phyloP scores from a whole-genome alignment of 1,140 invertebrate genomes.

The Pygmarrhopalites habei region DNA sequence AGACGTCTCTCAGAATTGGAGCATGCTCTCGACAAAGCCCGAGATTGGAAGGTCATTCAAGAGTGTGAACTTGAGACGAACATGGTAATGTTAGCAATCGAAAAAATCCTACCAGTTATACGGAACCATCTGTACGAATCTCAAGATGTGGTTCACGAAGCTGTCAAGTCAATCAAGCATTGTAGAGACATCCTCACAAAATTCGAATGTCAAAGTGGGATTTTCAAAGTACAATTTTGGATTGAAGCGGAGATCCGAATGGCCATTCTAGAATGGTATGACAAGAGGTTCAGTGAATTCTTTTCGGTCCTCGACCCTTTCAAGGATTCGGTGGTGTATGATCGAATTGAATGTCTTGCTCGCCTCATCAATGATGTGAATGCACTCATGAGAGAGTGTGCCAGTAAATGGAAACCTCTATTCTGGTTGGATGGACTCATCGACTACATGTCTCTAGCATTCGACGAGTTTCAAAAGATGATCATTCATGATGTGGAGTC shows the following conservation, averaged over 20 bases:
- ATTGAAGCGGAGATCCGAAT: conserved; percentile 21
- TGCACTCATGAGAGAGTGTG: conserved; percentile 7
- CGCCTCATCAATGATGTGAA: conserved; percentile 30
- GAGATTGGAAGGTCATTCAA: conserved; percentile 8
- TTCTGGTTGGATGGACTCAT: conserved; percentile 27
- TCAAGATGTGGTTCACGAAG: conserved; percentile 20
- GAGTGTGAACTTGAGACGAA: conserved; percentile 13
- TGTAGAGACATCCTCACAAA: conserved; percentile 24
- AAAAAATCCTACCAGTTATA: conserved; percentile 24
- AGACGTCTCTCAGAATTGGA: conserved; percentile 19
- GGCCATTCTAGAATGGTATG: conserved; percentile 34
- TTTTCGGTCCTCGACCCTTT: too few relatives aligned
- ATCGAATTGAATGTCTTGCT: too few relatives aligned
- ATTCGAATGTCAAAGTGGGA: neutral
- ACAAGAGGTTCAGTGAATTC: conserved; percentile 18
- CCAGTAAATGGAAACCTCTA: conserved; percentile 23
- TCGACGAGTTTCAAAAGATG: conserved; percentile 37
- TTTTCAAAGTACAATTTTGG: conserved; percentile 1
- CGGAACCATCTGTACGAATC: conserved; percentile 32
- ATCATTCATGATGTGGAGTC: conserved; percentile 33
- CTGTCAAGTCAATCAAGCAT: conserved; percentile 26
- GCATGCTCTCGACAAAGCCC: neutral
- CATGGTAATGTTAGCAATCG: conserved; percentile 5
- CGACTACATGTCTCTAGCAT: conserved; percentile 29
- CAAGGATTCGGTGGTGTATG: too few relatives aligned